Evolutionary conservation across 2,888 invertebrate species (phyloP), one percentile per base, ranked within the genome.

Genomic region (Plebejus anna): DNA sequence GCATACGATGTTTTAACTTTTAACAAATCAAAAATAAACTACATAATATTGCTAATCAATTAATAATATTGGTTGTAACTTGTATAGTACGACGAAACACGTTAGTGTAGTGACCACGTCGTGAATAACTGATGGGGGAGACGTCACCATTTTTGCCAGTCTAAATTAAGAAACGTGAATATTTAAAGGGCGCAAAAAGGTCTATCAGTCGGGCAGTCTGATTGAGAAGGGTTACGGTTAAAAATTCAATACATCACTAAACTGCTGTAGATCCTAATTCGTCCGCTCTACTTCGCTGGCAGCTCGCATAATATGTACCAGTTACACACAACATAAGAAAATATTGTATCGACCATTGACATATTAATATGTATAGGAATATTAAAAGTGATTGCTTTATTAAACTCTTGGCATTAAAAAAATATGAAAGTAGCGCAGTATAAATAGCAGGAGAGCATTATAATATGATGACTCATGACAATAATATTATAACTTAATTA

Each of bases 161-260:
- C 90, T 89, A 91, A 91, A 92, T 94, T 90, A 91, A 91, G 92
- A 89, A 90, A 91, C 87, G 84, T 94, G 83, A 93, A 94, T 92
- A 91, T 93, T 92, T 91, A 88, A 94, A 82, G 83, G 85, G 81
- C 89, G 88, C 87, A 92, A 94, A 93, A 93, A 93, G 94, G 92
- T 90, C 91, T 94, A 91, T 93, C 93, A 92, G 87, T 87, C 88
- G 90, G 91, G 88, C 89, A 91, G 90, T 87, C 90, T 92, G 93
- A 93, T 92, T 93, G 93, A 94, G 92, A 92, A 92, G 93, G 94
- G 94, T 93, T 88, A 85, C 84, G 82, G 87, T 94, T 89, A 93
- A 93, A 90, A 90, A 93, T 93, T 93, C 91, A 94, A 85, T 84
- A 73, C 73, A 73, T 73, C 73, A 87, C 86, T 88, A 87, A 88